Evolutionary conservation across 2,797 vertebrate species (phyloP).

Genomic region (Malacoctenus gilli): DNA sequence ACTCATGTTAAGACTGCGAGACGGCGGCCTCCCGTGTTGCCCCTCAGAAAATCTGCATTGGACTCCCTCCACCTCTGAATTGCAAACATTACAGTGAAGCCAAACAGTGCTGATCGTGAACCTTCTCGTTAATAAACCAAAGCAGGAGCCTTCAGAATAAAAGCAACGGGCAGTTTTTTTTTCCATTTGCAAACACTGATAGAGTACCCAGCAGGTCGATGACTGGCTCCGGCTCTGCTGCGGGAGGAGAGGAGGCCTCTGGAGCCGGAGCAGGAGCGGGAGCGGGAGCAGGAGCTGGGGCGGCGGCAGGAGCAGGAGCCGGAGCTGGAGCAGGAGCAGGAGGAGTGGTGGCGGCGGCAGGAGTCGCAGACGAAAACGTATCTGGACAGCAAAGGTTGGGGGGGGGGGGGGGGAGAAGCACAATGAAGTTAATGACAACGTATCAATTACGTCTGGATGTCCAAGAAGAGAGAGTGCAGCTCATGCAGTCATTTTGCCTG

Average conservation of each 20-base stretch:
- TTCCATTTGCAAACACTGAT: background rate
- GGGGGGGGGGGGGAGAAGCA: slow-evolving; percentile 20
- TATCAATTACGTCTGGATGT: slow-evolving; percentile 10
- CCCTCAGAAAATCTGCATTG: no score
- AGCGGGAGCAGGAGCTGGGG: slow-evolving; percentile 73
- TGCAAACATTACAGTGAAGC: no score
- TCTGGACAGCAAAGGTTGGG: slow-evolving; percentile 78
- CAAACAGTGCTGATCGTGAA: no score
- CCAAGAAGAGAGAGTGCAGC: slow-evolving; percentile 10
- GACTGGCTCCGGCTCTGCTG: slow-evolving; percentile 89
- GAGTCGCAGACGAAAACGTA: slow-evolving; percentile 80
- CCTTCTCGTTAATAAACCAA: no score
- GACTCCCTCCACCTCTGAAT: no score
- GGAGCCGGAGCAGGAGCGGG: slow-evolving; percentile 76
- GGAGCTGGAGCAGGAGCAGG: slow-evolving; percentile 77
- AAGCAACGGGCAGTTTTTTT: no score
- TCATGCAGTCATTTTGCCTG: slow-evolving; percentile 15
- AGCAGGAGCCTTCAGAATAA: no score
- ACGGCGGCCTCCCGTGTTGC: no score
- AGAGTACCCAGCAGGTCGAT: slow-evolving; percentile 94
- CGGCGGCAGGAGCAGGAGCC: slow-evolving; percentile 47
- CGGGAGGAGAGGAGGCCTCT: slow-evolving; percentile 87
- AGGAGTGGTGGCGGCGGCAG: slow-evolving; percentile 72
- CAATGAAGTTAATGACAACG: slow-evolving; percentile 13
- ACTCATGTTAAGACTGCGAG: no score